A percentile compares a stretch with the other conserved stretches of the same genome.
These are phyloP conservation scores for Zhuqinia jingwanae DNA, from an alignment of 2,888 invertebrate species.

Conservation along the genomic window DNA sequence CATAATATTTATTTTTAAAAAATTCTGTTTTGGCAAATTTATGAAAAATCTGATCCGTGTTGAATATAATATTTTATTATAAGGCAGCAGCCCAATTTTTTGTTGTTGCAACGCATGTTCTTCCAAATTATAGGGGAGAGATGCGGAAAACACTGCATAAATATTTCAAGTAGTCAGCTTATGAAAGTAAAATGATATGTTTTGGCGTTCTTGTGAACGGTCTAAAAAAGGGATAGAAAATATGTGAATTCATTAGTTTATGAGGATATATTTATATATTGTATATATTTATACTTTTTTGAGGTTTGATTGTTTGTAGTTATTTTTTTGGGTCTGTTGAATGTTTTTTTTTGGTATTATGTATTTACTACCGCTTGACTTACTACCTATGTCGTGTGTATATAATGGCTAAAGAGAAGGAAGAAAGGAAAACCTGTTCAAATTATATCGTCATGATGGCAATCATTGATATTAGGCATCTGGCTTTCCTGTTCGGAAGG, in stretches of 20 bases:
- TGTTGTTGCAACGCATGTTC: neutral
- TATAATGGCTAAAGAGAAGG: neutral
- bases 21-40: too few relatives aligned
- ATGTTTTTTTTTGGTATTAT: neutral
- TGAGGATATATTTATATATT: too few relatives aligned
- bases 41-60: too few relatives aligned
- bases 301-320: neutral
- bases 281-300: too few relatives aligned
- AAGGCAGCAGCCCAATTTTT: neutral
- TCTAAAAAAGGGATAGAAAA: neutral
- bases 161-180: slow-evolving; percentile 15
- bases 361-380: too few relatives aligned
- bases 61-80: neutral
- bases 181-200: neutral
- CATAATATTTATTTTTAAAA: too few relatives aligned
- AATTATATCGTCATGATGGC: slow-evolving; percentile 79
- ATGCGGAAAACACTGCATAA: neutral
- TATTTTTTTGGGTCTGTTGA: slow-evolving; percentile 16
- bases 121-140: slow-evolving; percentile 15
- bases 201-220: neutral
- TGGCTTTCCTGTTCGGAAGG: slow-evolving; percentile 79
- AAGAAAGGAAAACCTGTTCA: slow-evolving; percentile 63
- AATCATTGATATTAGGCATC: slow-evolving; percentile 79
- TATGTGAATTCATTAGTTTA: slow-evolving; percentile 21
- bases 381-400: too few relatives aligned